Conservation (phyloP, 2,797 vertebrate species). For the Melanotaenia maccullochi region DNA sequence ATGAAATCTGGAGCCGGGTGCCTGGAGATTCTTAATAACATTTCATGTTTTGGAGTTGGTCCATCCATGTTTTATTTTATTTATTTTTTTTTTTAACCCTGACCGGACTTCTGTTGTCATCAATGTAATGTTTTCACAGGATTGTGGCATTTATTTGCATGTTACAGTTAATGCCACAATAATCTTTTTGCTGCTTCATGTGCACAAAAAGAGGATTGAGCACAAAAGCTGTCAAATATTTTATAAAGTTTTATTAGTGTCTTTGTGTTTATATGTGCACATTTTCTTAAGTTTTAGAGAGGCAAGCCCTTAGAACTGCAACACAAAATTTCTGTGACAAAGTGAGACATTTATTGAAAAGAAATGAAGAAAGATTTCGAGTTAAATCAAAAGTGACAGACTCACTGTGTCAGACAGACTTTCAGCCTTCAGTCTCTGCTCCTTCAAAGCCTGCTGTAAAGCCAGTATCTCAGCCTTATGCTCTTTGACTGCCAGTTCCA, state of each 20-base stretch:
- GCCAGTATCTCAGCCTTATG: conserved; percentile 98
- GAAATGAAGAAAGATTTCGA: background rate
- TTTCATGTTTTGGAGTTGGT: background rate
- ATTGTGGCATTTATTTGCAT: background rate
- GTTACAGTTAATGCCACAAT: background rate
- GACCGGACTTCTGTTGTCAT: background rate
- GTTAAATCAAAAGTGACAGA: conserved; percentile 12
- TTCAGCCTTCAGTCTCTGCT: conserved; percentile 98
- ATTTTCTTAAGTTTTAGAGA: background rate
- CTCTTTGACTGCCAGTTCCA: conserved; percentile 96
- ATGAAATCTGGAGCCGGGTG: background rate
- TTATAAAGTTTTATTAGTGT: background rate
- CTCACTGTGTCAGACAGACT: conserved; percentile 97
- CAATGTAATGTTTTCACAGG: background rate
- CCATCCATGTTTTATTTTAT: background rate
- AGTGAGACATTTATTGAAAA: background rate
- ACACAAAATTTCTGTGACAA: background rate
- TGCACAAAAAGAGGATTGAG: background rate
- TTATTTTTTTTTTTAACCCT: background rate
- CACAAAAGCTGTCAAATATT: background rate
- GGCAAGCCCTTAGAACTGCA: background rate
- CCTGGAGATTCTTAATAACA: background rate
- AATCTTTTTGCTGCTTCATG: background rate
- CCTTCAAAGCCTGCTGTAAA: conserved; percentile 96
- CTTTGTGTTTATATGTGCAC: background rate